These are phyloP conservation scores for Metopia argyrocephala DNA, from an alignment of 2,888 invertebrate species.

Conservation along the genomic window DNA sequence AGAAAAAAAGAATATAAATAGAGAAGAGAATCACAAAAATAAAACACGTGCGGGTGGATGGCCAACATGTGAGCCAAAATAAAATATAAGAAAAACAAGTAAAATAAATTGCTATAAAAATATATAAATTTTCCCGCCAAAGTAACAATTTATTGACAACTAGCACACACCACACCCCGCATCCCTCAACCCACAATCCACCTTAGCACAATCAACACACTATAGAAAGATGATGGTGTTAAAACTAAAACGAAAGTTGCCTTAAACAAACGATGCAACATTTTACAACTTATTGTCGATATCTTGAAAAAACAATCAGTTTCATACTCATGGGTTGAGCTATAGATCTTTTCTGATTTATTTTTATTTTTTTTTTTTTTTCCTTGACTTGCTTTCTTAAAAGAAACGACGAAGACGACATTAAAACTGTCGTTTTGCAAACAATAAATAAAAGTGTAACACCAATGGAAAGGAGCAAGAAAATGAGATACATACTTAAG, in stretches of 20 bases:
- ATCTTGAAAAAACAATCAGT: slow-evolving; percentile 61
- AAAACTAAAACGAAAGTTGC: slow-evolving; percentile 47
- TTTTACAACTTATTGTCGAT: slow-evolving; percentile 60
- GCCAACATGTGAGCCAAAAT: slow-evolving; percentile 50
- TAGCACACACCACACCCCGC: background rate
- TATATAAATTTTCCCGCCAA: slow-evolving; percentile 65
- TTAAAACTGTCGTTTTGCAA: slow-evolving; percentile 65
- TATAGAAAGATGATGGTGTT: slow-evolving; percentile 33
- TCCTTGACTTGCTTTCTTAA: too few relatives aligned
- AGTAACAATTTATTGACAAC: slow-evolving; percentile 78
- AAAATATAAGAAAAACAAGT: slow-evolving; percentile 23
- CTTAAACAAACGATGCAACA: slow-evolving; percentile 54
- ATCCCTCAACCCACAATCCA: background rate
- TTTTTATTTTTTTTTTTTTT: background rate
- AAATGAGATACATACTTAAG: background rate
- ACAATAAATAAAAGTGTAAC: slow-evolving; percentile 66
- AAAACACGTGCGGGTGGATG: slow-evolving; percentile 63
- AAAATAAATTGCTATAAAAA: slow-evolving; percentile 30
- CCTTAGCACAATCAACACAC: too few relatives aligned
- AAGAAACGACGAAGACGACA: slow-evolving; percentile 52
- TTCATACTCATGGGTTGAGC: slow-evolving; percentile 56
- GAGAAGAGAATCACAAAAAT: slow-evolving; percentile 39
- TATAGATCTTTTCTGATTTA: slow-evolving; percentile 45
- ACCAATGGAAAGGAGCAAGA: background rate
- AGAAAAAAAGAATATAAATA: slow-evolving; percentile 11